Conservation (phyloP, 2,888 invertebrate species). For the Thera obeliscata region DNA sequence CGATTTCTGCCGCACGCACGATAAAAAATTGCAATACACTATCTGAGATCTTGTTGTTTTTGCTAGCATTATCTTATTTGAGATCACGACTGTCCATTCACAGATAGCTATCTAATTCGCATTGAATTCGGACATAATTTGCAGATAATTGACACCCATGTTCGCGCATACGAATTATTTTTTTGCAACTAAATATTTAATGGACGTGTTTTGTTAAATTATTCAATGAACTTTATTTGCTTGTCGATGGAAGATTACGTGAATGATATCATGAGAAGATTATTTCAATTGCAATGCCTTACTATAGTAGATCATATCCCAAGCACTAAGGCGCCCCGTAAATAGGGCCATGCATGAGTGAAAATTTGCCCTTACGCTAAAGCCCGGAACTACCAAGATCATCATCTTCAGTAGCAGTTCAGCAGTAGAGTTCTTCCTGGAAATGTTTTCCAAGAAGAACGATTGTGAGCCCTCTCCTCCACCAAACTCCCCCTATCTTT, state of each 20-base stretch:
- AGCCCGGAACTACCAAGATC: too few species aligned
- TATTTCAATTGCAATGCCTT: slow-evolving; percentile 9
- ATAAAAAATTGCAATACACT: slow-evolving; percentile 26
- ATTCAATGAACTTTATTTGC: slow-evolving; percentile 28
- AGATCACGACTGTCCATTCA: slow-evolving; percentile 40
- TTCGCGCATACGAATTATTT: slow-evolving; percentile 41
- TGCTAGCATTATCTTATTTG: slow-evolving; percentile 38
- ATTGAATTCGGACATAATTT: slow-evolving; percentile 41
- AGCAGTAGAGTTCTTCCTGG: too few species aligned
- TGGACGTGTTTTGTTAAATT: slow-evolving; percentile 25
- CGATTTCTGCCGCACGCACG: slow-evolving; percentile 20
- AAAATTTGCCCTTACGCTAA: too few species aligned
- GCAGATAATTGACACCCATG: slow-evolving; percentile 39
- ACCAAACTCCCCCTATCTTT: too few species aligned
- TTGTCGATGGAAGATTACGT: slow-evolving; percentile 5
- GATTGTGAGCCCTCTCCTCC: too few species aligned
- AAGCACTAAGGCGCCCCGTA: background rate
- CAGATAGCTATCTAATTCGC: slow-evolving; percentile 39
- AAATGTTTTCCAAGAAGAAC: too few species aligned
- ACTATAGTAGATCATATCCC: background rate
- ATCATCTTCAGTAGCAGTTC: too few species aligned
- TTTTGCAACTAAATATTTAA: slow-evolving; percentile 36
- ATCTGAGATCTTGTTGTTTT: slow-evolving; percentile 37
- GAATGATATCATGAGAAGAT: slow-evolving; percentile 1
- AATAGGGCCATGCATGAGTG: background rate